A percentile compares a stretch with the other conserved stretches of the same genome.
Evolutionary conservation across 2,113 vertebrate genomes (phyloP).

Genomic region (Proteles cristata): DNA sequence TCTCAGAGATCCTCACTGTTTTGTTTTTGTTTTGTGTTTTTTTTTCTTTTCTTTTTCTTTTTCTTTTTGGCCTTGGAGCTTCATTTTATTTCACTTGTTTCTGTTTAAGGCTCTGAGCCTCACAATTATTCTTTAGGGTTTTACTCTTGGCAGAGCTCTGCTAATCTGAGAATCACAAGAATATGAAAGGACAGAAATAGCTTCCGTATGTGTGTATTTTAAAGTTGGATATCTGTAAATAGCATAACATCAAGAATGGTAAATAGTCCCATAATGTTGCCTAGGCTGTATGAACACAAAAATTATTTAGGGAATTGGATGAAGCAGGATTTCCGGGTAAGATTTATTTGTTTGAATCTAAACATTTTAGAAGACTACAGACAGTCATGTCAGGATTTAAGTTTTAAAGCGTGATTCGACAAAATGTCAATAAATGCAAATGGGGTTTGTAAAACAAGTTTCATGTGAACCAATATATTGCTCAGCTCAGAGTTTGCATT

Average conservation of each 20-base stretch:
- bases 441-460: conserved; percentile 70
- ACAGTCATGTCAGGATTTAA: conserved; percentile 54
- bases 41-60: neutral
- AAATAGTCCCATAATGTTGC: neutral
- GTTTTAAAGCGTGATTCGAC: conserved; percentile 53
- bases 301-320: neutral
- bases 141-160: conserved; percentile 1
- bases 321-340: neutral
- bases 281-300: neutral
- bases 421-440: conserved; percentile 79
- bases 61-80: neutral
- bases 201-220: neutral
- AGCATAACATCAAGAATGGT: neutral
- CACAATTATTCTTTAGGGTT: neutral
- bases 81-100: neutral
- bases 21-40: neutral
- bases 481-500: conserved; percentile 67
- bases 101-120: neutral
- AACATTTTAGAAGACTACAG: conserved; percentile 36
- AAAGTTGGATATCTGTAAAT: neutral
- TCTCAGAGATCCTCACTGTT: neutral
- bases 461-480: conserved; percentile 79
- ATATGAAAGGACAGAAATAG: conserved; percentile 2
- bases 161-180: conserved; percentile 34
- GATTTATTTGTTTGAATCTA: conserved; percentile 19